Evolutionary conservation across 2,113 vertebrate species (phyloP), one percentile per base, ranked within the genome.

Genomic region (Hystrix cristata): DNA sequence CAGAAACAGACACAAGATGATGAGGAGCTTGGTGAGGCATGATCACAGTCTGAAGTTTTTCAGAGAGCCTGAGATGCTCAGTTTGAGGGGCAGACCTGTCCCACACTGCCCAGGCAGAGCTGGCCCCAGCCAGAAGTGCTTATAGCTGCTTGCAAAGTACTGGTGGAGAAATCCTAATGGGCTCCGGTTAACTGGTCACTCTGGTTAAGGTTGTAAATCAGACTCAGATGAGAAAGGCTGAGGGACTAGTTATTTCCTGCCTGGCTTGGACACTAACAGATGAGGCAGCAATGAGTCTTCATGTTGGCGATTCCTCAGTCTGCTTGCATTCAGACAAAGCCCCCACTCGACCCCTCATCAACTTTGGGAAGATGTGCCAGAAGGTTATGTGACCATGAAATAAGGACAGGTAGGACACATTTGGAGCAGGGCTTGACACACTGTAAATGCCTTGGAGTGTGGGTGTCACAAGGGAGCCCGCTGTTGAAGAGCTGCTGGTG

Each of bases 361-460:
- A 38, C 38, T 60, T 46, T 55, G 69, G 79, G 51, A 62, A 62
- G 48, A 55, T 57, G 83, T 16, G 27, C 48, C 48, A 6, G 76
- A 60, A 46, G 53, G 46, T 5, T 79, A 14, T 46, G 55, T 81
- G 82, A 55, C 34, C 57, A n/a, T 55, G 94, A 81, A 72, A 46
- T 46, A 16, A 76, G 79, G 82, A 79, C n/a, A 57, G 21, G 21
- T 4, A 6, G 1, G 34, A 31, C 51, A 46, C 4, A 27, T 43
- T 27, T n/a, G 31, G 51, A 91, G 46, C 69, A 43, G 59, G 46
- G 62, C 2, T 38, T 48, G 55, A 34, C 21, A 23, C 2, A 5
- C 55, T 57, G 8, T 11, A 13, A 5, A 7, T 23, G 43, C 21
- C 15, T 7, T 18, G 1, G 7, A 23, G 2, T 5, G n/a, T 31